Base-by-base conservation (phyloP, 2,113 vertebrate genomes). In the Cyrtonyx montezumae region DNA sequence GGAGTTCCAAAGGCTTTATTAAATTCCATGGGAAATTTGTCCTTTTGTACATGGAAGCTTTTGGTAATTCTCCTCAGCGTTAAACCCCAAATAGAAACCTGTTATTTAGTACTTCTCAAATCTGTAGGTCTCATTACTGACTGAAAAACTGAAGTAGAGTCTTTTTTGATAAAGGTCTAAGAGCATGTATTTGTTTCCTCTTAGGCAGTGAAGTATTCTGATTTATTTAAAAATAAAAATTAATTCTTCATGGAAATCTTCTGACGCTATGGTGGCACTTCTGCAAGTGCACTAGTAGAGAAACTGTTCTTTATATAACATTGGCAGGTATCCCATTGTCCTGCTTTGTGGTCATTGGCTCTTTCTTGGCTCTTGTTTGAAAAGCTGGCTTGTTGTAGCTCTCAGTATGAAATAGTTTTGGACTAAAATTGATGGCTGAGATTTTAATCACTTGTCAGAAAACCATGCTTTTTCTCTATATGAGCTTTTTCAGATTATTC, bases 281-380 rank as follows among this genome's bases (percentile, higher is more conserved):
- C 12, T 0, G 4, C 8, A 26, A 56, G 26, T 16, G 18, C 20
- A 1, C 43, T 32, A 9, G 66, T 28, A 32, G 45, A 42, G n/a
- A 43, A 34, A 62, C 4, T 51, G 19, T 73, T 3, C 34, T 56
- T 1, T 11, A 36, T 87, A 1, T 3, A 19, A 32, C 13, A 18
- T 18, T 63, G 4, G 0, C 0, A 0, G 78, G 5, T 25, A 53
- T 45, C 6, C 55, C 42, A 37, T 65, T 32, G 59, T 82, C 17
- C 37, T 5, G 1, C 20, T 56, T 46, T 0, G 2, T 68, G 43
- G 20, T 4, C 4, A 66, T 49, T 45, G 20, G 2, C 53, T 55
- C 13, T 55, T 89, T 66, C 20, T 63, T 78, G 42, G 36, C 16
- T 87, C n/a, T 73, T 67, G 7, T 59, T 83, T 37, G 6, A 3